Base-by-base conservation (phyloP, 2,797 vertebrate genomes). In the Amphiprion clarkii region DNA sequence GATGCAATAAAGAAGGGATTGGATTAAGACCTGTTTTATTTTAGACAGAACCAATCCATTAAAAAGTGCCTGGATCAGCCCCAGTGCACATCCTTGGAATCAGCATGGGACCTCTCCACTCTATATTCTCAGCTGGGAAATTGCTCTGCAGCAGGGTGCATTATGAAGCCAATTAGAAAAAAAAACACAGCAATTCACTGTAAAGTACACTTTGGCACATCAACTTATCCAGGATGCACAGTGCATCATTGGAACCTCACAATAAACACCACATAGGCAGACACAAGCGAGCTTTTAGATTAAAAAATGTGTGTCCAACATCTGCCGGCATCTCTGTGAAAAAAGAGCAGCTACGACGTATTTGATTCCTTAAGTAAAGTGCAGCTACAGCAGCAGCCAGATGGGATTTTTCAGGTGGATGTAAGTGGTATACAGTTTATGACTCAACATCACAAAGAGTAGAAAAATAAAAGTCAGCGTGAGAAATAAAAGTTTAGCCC, bases 261-360 rank as follows among this genome's bases (percentile, higher is more conserved):
- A 9, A 36, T 36, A 36, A 36, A 36, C 33, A 36, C 7, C 33
- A 36, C 33, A 36, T 36, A 17, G 42, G 16, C 14, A n/a, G 19
- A 19, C 19, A n/a, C 46, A 48, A n/a, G 19, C 6, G 6, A 19
- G 16, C 44, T 14, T 14, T 10, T 14, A 42, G 12, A 42, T 14
- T 42, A 12, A 42, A 55, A 53, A 42, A 67, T 33, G 25, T 33
- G 25, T 46, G 6, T 62, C 46, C 2, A 10, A 36, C n/a, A 48
- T 42, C 33, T 55, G 67, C 39, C 46, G 40, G 67, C 36, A 52
- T 40, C 25, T 67, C 51, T 54, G 48, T 16, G 23, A 58, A 70
- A 56, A 46, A 49, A 60, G 63, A 63, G n/a, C 52, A 46, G n/a
- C 46, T 44, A 60, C 59, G 61, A 82, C 56, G 67, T 72, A 56